Percentiles rank a stretch among this genome's conserved stretches.
phyloP scores from a whole-genome alignment of 2,113 vertebrate species.

The Mesocricetus auratus region DNA sequence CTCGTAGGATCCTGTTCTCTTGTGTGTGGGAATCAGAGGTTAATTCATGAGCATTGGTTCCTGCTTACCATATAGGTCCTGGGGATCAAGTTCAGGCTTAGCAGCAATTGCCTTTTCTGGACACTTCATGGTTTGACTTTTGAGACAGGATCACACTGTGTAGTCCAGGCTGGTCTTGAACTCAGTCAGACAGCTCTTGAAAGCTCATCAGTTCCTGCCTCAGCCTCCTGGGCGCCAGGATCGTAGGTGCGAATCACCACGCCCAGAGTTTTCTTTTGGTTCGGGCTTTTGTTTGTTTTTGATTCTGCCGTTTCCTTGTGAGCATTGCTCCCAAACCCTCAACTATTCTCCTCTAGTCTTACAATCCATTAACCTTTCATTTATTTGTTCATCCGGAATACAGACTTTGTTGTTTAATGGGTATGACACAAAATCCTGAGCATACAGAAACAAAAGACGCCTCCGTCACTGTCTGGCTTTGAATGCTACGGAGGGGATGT shows the following conservation, averaged over 20 bases:
- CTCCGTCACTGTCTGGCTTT: not conserved
- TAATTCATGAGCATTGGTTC: too few relatives aligned
- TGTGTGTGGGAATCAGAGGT: not conserved
- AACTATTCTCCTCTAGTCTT: not conserved
- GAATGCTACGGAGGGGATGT: not conserved
- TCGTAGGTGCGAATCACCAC: not conserved
- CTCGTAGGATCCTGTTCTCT: not conserved
- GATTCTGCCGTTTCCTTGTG: constrained; percentile 16
- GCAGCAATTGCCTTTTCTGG: not conserved
- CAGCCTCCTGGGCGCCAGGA: too few relatives aligned
- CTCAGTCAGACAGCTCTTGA: too few relatives aligned
- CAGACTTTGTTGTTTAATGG: not conserved
- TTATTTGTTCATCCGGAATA: not conserved
- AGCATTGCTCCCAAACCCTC: not conserved
- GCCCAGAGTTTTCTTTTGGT: not conserved
- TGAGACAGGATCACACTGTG: not conserved
- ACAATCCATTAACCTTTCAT: not conserved
- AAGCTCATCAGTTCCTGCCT: not conserved
- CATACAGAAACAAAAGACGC: not conserved
- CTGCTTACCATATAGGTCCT: not conserved
- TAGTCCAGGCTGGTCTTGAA: not conserved
- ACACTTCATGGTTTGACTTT: not conserved
- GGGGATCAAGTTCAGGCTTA: not conserved
- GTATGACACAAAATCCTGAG: not conserved
- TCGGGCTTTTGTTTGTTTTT: not conserved